Percentiles rank a stretch among this genome's conserved stretches.
These are phyloP conservation scores for Hephaestus fuliginosus DNA, from an alignment of 2,797 vertebrate species.

Conservation along the genomic window DNA sequence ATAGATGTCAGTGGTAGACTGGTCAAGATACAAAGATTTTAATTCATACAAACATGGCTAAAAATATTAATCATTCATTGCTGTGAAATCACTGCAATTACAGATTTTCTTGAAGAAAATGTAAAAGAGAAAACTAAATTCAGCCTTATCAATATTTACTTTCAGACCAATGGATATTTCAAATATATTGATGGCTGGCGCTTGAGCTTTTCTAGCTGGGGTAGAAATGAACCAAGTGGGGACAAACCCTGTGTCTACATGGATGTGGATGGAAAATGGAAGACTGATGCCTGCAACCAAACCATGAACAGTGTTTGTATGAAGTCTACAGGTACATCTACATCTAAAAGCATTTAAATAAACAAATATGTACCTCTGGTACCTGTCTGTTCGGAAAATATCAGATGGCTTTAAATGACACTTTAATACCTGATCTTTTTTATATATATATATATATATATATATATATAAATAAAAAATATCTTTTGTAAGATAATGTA, in stretches of 20 bases:
- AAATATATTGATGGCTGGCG: conserved; percentile 89
- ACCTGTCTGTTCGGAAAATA: not conserved
- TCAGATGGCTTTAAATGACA: not conserved
- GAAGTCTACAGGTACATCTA: conserved; percentile 72
- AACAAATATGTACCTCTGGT: not conserved
- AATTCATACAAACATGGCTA: not conserved
- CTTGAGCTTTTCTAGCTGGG: conserved; percentile 87
- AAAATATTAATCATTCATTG: not conserved
- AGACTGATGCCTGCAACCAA: conserved; percentile 86
- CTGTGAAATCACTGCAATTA: not conserved
- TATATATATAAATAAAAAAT: no score
- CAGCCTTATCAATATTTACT: not conserved
- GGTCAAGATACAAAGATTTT: not conserved
- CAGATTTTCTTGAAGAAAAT: not conserved
- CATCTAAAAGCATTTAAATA: not conserved
- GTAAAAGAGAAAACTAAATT: not conserved
- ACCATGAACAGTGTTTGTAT: conserved; percentile 89
- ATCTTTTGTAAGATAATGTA: not conserved
- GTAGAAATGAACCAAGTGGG: conserved; percentile 83
- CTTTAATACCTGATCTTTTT: not conserved
- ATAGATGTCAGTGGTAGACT: not conserved
- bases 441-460: no score
- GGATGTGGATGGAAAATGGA: conserved; percentile 88
- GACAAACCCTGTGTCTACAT: conserved; percentile 87
- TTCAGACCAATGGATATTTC: conserved; percentile 86